Evolutionary conservation across 1,140 invertebrate species (phyloP).

Genomic region (Pseudachorutes palmiensis): DNA sequence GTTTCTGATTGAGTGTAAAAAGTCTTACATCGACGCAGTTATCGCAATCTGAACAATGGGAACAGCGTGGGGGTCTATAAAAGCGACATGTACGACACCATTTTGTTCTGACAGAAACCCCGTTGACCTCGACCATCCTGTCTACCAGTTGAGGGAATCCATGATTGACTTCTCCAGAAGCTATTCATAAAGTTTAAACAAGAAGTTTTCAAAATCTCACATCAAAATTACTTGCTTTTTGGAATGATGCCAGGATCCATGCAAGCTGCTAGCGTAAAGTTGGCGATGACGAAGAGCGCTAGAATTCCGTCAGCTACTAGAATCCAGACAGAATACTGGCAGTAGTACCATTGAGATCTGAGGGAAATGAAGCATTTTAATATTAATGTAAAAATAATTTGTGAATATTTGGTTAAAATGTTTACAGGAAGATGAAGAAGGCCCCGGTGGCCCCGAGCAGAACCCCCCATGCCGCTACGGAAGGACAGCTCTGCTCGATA

Average conservation of each 20-base stretch:
- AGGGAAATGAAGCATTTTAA: not conserved
- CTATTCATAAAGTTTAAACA: too few relatives aligned
- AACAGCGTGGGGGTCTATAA: slow-evolving; percentile 95
- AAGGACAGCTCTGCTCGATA: slow-evolving; percentile 87
- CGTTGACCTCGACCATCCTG: slow-evolving; percentile 96
- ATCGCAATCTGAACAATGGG: slow-evolving; percentile 98
- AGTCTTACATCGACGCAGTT: slow-evolving; percentile 87
- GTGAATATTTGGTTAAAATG: too few relatives aligned
- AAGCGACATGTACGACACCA: slow-evolving; percentile 99
- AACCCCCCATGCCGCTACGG: slow-evolving; percentile 89
- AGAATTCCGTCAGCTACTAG: slow-evolving; percentile 87
- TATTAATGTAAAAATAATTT: too few relatives aligned
- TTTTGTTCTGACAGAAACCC: slow-evolving; percentile 97
- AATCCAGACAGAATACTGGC: slow-evolving; percentile 72
- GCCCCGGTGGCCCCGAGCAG: slow-evolving; percentile 78
- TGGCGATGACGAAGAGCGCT: slow-evolving; percentile 92
- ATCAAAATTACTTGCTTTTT: slow-evolving; percentile 88
- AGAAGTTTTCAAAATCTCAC: too few relatives aligned
- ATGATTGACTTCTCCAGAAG: slow-evolving; percentile 91
- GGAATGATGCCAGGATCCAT: slow-evolving; percentile 99
- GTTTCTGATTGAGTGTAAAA: not conserved
- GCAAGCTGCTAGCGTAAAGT: slow-evolving; percentile 96
- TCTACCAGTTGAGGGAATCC: slow-evolving; percentile 95
- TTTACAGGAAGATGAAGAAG: slow-evolving; percentile 97
- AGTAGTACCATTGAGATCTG: slow-evolving; percentile 74